These are phyloP conservation scores for Apamea anceps DNA, from an alignment of 2,888 invertebrate species.

Conservation along the genomic window DNA sequence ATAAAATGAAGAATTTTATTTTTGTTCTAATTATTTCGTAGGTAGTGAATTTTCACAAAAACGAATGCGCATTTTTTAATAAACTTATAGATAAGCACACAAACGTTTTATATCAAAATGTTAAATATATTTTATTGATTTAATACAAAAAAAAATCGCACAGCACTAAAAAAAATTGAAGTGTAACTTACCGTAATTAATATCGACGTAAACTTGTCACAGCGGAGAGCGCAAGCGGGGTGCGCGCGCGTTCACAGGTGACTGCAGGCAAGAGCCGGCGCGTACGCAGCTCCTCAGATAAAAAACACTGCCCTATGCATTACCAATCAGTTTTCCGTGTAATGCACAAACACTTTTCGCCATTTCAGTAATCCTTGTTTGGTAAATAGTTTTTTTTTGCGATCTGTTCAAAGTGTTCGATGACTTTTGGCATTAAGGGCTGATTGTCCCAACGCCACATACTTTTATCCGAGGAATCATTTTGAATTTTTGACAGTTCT, in stretches of 20 bases:
- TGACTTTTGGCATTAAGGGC: neutral
- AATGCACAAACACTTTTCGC: conserved; percentile 28
- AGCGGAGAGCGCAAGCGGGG: conserved; percentile 57
- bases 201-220: conserved; percentile 43
- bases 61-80: neutral
- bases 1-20: neutral
- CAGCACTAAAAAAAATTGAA: conserved; percentile 12
- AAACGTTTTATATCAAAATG: neutral
- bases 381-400: neutral
- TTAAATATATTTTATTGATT: neutral
- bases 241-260: conserved; percentile 68
- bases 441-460: no score
- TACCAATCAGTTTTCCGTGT: conserved; percentile 51
- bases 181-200: conserved; percentile 51
- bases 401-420: neutral
- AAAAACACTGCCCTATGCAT: conserved; percentile 48
- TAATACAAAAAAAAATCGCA: conserved; percentile 19
- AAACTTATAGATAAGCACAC: neutral
- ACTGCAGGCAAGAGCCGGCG: conserved; percentile 59
- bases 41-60: neutral
- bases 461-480: no score
- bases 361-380: conserved; percentile 22
- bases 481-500: no score
- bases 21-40: neutral
- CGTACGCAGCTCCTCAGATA: conserved; percentile 59